Evolutionary conservation across 2,888 invertebrate genomes (phyloP), one percentile per base, ranked within the genome.

Genomic region (Drosophila hamatofila): DNA sequence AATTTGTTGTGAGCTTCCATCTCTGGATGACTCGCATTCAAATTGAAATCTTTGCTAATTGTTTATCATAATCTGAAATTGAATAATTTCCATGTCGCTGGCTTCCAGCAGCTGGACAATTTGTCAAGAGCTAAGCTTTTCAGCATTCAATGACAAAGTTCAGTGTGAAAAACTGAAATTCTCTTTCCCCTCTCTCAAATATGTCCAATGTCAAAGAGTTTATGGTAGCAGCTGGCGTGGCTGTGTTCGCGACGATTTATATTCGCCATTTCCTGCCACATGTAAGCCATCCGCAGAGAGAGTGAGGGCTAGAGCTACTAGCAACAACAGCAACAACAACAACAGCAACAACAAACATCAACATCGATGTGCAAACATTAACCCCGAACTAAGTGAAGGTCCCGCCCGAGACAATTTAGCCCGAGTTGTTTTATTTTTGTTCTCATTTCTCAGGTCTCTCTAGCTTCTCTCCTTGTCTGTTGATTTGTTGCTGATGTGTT

Each of bases 401-500:
- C 80, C 76, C 56, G 55, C 33, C 52, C 41, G 58, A 72, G 54
- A 54, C 23, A 61, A 18, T 60, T 70, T 44, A 21, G 16, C 21
- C 51, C 33, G 55, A 21, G 18, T 37, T 48, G 55, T 71, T 65
- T 78, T 67, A 46, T 59, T 58, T 67, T 64, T 72, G 59, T 55
- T 48, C 61, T 56, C 51, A 44, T 7, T 67, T 21, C 46, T 44
- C 35, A 25, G 59, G 16, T 57, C 54, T 12, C 49, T 30, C 33
- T 14, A 8, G 35, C 14, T 14, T 37, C 39, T 37, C 37, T 58
- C 18, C 44, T 44, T 37, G 58, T 41, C 72, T 44, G 58, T 64
- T 85, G 86, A 85, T 88, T 88, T 85, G 78, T 80, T 78, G 88
- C 81, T 77, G 84, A 85, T 85, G 79, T 83, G 83, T 88, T 85